Percentiles rank a stretch among this genome's conserved stretches.
These are phyloP conservation scores for Hyperoodon ampullatus DNA, from an alignment of 2,113 vertebrate species.

Conservation along the genomic window DNA sequence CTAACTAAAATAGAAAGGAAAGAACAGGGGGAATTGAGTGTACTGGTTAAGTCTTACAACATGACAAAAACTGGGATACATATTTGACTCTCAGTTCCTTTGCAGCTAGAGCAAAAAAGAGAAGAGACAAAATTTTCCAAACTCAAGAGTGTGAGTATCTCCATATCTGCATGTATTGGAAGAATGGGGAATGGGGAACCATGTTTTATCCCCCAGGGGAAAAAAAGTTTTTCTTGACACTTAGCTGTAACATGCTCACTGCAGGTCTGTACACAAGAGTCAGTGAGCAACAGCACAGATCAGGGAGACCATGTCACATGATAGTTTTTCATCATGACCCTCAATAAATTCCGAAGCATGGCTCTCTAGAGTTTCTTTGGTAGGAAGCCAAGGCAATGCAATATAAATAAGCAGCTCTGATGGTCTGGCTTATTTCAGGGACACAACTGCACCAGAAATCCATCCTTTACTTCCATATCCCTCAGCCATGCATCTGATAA, in stretches of 20 bases:
- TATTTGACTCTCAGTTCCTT: background rate
- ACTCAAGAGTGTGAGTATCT: background rate
- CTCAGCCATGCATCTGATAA: background rate
- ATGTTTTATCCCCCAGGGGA: background rate
- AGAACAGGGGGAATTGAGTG: accelerated
- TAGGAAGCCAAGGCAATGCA: background rate
- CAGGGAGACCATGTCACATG: accelerated
- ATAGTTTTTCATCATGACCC: background rate
- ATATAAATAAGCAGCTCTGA: background rate
- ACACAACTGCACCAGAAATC: background rate
- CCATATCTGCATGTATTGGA: background rate
- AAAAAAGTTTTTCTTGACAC: background rate
- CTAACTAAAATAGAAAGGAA: background rate
- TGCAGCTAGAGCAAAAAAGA: background rate
- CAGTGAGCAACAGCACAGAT: background rate
- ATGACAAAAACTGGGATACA: background rate
- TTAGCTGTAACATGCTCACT: background rate
- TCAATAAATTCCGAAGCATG: background rate
- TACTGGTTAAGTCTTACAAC: background rate
- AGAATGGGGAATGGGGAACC: background rate
- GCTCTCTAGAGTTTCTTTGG: background rate
- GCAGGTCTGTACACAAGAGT: background rate
- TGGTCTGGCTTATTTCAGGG: background rate
- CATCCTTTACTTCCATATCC: background rate
- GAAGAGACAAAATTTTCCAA: background rate